Evolutionary conservation across 2,888 invertebrate genomes (phyloP).

Genomic region (Saturnia japonica): DNA sequence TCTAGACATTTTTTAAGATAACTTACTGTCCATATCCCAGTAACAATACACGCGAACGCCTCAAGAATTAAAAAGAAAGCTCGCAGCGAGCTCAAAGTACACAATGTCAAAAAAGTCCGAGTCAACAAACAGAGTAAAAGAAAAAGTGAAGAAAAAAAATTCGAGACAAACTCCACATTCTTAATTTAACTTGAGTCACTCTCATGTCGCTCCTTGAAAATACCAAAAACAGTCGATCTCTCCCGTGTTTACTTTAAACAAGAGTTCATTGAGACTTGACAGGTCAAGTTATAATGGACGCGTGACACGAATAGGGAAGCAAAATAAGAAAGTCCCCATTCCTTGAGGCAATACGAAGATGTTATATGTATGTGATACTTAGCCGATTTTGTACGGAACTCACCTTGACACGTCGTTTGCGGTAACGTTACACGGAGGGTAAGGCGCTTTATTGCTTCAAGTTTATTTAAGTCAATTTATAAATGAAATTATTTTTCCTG

Average conservation of each 20-base stretch:
- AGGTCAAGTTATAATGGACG: conserved; percentile 56
- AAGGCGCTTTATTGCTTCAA: conserved; percentile 14
- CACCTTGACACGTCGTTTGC: conserved; percentile 76
- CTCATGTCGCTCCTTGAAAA: conserved; percentile 72
- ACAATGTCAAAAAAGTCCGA: conserved; percentile 80
- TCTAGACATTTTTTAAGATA: not conserved
- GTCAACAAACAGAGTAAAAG: conserved; percentile 76
- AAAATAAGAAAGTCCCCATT: conserved; percentile 71
- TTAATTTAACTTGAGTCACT: conserved; percentile 82
- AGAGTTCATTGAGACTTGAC: conserved; percentile 14
- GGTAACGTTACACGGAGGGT: conserved; percentile 55
- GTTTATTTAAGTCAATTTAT: conserved; percentile 19
- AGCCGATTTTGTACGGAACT: conserved; percentile 58
- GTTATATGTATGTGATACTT: conserved; percentile 70
- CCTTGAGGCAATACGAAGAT: conserved; percentile 64
- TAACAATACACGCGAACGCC: conserved; percentile 64
- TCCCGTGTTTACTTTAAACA: conserved; percentile 23
- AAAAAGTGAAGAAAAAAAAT: conserved; percentile 57
- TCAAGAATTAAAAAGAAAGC: conserved; percentile 69
- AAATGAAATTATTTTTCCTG: conserved; percentile 12
- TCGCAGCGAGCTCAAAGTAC: conserved; percentile 63
- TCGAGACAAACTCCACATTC: conserved; percentile 76
- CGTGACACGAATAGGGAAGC: conserved; percentile 62
- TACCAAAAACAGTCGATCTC: conserved; percentile 43
- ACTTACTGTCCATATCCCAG: not conserved